Percentiles rank a stretch among this genome's conserved stretches.
phyloP scores from a whole-genome alignment of 2,113 vertebrate species.

The Tychaedon coryphoeus region DNA sequence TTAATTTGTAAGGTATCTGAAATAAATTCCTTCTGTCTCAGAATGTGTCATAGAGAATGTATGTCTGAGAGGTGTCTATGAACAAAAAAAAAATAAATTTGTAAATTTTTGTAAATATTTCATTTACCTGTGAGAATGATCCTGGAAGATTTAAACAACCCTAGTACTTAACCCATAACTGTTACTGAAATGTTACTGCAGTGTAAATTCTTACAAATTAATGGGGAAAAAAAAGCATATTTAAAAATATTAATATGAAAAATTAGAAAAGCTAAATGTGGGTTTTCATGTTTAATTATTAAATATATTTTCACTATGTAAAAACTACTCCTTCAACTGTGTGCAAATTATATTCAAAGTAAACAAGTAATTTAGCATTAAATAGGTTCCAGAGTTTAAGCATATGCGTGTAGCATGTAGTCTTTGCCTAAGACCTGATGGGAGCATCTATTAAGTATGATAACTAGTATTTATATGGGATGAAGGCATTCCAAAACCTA shows the following conservation, averaged over 20 bases:
- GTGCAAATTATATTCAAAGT: not conserved
- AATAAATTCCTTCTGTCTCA: not conserved
- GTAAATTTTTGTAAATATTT: no score
- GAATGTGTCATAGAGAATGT: not conserved
- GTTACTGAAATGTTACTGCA: not conserved
- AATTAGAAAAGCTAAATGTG: not conserved
- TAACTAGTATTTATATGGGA: not conserved
- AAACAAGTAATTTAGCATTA: not conserved
- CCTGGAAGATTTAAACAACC: not conserved
- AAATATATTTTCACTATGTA: not conserved
- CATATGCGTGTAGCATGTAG: not conserved
- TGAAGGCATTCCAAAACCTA: not conserved
- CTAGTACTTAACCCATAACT: not conserved
- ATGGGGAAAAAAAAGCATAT: accelerated
- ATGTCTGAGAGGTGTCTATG: not conserved
- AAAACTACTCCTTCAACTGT: not conserved
- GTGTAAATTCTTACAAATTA: not conserved
- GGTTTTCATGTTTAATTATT: not conserved
- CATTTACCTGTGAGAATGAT: not conserved
- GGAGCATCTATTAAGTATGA: not conserved
- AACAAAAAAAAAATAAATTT: not conserved
- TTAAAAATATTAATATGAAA: not conserved
- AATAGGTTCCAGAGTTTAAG: not conserved
- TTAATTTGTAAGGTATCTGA: not conserved
- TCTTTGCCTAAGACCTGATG: not conserved